These are phyloP conservation scores for Gymnocephalus cernua DNA, from an alignment of 2,113 vertebrate genomes.

Conservation along the genomic window DNA sequence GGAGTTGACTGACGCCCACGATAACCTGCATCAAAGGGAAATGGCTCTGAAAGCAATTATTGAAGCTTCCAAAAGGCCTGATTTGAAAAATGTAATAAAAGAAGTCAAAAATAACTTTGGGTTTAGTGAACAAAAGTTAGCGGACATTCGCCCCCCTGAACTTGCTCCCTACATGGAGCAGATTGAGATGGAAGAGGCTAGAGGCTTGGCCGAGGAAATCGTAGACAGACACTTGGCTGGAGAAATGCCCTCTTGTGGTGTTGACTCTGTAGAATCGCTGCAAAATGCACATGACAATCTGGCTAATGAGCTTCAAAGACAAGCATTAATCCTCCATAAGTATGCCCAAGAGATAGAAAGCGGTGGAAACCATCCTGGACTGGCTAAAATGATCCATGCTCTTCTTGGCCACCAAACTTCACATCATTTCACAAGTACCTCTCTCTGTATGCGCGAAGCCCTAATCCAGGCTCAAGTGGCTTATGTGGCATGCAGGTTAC, in stretches of 20 bases:
- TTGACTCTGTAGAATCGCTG: slow-evolving; percentile 81
- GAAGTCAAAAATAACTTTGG: slow-evolving; percentile 84
- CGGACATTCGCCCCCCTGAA: slow-evolving; percentile 76
- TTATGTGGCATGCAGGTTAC: slow-evolving; percentile 90
- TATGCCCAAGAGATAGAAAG: slow-evolving; percentile 88
- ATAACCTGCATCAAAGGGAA: slow-evolving; percentile 88
- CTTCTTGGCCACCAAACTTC: slow-evolving; percentile 80
- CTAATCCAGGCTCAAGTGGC: slow-evolving; percentile 93
- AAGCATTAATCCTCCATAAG: slow-evolving; percentile 87
- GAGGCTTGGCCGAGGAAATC: slow-evolving; percentile 74
- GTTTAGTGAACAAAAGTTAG: slow-evolving; percentile 70
- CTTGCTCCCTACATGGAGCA: slow-evolving; percentile 81
- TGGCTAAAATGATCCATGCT: slow-evolving; percentile 84
- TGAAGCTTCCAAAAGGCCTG: slow-evolving; percentile 83
- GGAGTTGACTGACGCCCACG: slow-evolving; percentile 87
- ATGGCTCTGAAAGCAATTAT: slow-evolving; percentile 85
- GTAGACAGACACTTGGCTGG: slow-evolving; percentile 76
- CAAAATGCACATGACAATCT: slow-evolving; percentile 86
- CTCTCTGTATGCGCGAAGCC: slow-evolving; percentile 91
- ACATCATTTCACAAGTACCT: slow-evolving; percentile 81
- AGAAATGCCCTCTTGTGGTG: slow-evolving; percentile 49
- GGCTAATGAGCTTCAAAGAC: slow-evolving; percentile 90
- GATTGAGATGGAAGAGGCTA: slow-evolving; percentile 79
- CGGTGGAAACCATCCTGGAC: slow-evolving; percentile 77
- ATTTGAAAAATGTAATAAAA: slow-evolving; percentile 86